Evolutionary conservation across 2,888 invertebrate genomes (phyloP), one percentile per base, ranked within the genome.

Genomic region (Netelia melanura): DNA sequence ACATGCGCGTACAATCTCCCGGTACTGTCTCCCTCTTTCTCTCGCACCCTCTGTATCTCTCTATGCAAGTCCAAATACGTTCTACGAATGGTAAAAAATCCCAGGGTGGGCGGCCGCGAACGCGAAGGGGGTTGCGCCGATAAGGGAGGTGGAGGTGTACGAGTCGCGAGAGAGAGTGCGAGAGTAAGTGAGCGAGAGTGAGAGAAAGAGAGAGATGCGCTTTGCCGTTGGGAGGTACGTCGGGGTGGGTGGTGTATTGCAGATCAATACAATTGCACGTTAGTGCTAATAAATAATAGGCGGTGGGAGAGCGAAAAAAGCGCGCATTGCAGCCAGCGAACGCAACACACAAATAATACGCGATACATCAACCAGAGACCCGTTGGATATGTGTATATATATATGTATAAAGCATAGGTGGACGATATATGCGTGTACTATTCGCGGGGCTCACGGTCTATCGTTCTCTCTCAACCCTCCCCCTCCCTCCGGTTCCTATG

Each of bases 261-360:
- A 93, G 93, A 93, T 93, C 93, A 93, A 93, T 93, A 93, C 93
- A 93, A 93, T 93, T 93, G 93, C 93, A 93, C 93, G 93, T 93
- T 93, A 93, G 93, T 93, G 93, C 93, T 93, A 93, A 93, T 93
- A 93, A 93, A 93, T 93, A 93, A 93, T 93, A 93, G 93, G 93
- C 93, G 93, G 93, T 91, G 93, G 93, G 92, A 92, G 92, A 92
- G 92, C 92, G 91, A 92, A 93, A 93, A 93, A 93, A 93, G 92
- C 93, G 92, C 93, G 93, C 93, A 93, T 91, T 93, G 93, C 93
- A 93, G 93, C 80, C 93, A 93, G 91, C 91, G 92, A 92, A 92
- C 92, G 92, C 92, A 93, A 92, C 93, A 92, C 93, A 93, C 93
- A 92, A 93, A 93, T 93, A 93, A 93, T 93, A 93, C 93, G 93